These are phyloP conservation scores for Telmatochromis bifrenatus DNA, from an alignment of 2,113 vertebrate genomes.

Conservation along the genomic window DNA sequence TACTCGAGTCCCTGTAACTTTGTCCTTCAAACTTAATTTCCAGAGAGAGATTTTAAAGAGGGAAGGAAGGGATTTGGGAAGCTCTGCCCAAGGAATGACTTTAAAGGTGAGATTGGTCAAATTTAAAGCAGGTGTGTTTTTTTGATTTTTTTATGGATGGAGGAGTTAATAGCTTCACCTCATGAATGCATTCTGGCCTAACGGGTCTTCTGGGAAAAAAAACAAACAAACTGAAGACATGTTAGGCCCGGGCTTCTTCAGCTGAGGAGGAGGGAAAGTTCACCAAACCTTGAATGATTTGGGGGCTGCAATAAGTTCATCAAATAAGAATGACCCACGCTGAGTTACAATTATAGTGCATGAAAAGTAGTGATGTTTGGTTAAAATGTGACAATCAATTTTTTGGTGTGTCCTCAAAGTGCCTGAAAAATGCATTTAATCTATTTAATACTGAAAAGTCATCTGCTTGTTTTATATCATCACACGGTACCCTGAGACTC, in stretches of 20 bases:
- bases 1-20: not conserved
- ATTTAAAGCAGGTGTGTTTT: not conserved
- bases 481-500: not conserved
- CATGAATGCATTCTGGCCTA: not conserved
- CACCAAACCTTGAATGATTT: not conserved
- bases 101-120: not conserved
- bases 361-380: not conserved
- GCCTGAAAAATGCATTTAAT: not conserved
- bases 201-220: not conserved
- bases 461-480: not conserved
- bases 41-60: not conserved
- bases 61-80: not conserved
- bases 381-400: not conserved
- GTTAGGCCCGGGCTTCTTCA: not conserved
- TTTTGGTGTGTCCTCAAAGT: not conserved
- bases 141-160: not conserved
- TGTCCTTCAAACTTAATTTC: not conserved
- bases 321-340: not conserved
- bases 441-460: not conserved
- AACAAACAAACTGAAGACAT: accelerated
- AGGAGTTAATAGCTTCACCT: not conserved
- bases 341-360: not conserved
- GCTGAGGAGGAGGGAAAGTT: not conserved
- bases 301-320: not conserved
- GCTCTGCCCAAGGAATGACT: not conserved